These are phyloP conservation scores for Rhombomys opimus DNA, from an alignment of 2,113 vertebrate species.

Conservation along the genomic window DNA sequence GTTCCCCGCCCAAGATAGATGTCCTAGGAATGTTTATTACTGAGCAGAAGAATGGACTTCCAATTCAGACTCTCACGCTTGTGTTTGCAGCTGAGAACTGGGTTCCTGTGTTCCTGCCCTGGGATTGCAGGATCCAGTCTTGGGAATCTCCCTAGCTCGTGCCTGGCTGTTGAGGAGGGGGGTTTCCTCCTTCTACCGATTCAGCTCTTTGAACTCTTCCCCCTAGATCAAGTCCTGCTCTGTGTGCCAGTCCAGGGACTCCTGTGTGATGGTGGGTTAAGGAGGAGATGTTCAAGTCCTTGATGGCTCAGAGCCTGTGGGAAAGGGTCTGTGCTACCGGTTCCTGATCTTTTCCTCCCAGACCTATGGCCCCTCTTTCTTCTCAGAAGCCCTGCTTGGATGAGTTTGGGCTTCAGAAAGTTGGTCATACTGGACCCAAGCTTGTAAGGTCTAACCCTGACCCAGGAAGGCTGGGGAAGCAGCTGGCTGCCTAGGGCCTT, in stretches of 20 bases:
- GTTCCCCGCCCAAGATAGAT: not conserved
- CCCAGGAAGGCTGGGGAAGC: not conserved
- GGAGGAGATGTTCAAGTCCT: not conserved
- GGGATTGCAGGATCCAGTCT: too few species aligned
- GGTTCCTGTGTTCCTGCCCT: not conserved
- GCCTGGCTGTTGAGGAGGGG: not conserved
- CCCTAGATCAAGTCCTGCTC: not conserved
- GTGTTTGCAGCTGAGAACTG: not conserved
- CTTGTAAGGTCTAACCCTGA: not conserved
- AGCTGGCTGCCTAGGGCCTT: not conserved
- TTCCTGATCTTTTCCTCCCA: not conserved
- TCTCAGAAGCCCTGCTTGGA: not conserved
- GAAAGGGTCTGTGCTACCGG: not conserved
- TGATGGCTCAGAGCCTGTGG: not conserved
- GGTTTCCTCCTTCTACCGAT: not conserved
- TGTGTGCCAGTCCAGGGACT: not conserved
- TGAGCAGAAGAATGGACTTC: not conserved
- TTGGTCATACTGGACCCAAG: not conserved
- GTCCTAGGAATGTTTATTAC: not conserved
- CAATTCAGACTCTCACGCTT: not conserved
- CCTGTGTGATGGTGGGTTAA: not conserved
- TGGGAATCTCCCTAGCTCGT: not conserved
- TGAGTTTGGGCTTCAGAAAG: not conserved
- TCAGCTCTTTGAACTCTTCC: not conserved
- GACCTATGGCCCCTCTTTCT: accelerated